phyloP scores from a whole-genome alignment of 2,888 invertebrate species.

The Oscheius onirici region DNA sequence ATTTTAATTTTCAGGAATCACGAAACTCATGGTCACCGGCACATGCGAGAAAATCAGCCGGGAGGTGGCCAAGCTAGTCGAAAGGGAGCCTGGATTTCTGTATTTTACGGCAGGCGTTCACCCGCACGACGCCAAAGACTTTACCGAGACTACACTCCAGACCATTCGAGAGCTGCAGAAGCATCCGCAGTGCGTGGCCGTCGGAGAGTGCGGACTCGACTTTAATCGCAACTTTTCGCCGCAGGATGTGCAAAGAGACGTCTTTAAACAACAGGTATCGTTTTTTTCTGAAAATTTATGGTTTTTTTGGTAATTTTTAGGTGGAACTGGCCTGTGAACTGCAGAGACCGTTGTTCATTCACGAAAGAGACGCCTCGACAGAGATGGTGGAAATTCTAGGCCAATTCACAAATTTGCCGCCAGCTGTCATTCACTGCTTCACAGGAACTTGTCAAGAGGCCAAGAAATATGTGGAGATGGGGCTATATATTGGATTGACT shows the following conservation, averaged over 20 bases:
- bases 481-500: slow-evolving; percentile 86
- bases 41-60: slow-evolving; percentile 59
- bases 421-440: slow-evolving; percentile 89
- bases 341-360: slow-evolving; percentile 87
- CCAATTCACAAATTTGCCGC: slow-evolving; percentile 77
- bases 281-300: neutral
- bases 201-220: slow-evolving; percentile 93
- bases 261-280: slow-evolving; percentile 80
- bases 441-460: slow-evolving; percentile 88
- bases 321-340: slow-evolving; percentile 86
- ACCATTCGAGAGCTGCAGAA: slow-evolving; percentile 56
- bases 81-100: slow-evolving; percentile 58
- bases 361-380: slow-evolving; percentile 89
- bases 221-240: slow-evolving; percentile 93
- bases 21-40: slow-evolving; percentile 68
- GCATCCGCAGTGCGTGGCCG: slow-evolving; percentile 89
- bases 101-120: slow-evolving; percentile 70
- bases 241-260: slow-evolving; percentile 84
- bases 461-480: slow-evolving; percentile 83
- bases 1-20: slow-evolving; percentile 53
- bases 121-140: slow-evolving; percentile 69
- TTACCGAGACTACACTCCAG: slow-evolving; percentile 42
- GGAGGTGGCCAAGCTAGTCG: slow-evolving; percentile 52
- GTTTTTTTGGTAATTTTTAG: slow-evolving; percentile 73
- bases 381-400: slow-evolving; percentile 83